A percentile compares a stretch with the other conserved stretches of the same genome.
phyloP scores from a whole-genome alignment of 2,888 invertebrate species.

The Linyphia triangularis region DNA sequence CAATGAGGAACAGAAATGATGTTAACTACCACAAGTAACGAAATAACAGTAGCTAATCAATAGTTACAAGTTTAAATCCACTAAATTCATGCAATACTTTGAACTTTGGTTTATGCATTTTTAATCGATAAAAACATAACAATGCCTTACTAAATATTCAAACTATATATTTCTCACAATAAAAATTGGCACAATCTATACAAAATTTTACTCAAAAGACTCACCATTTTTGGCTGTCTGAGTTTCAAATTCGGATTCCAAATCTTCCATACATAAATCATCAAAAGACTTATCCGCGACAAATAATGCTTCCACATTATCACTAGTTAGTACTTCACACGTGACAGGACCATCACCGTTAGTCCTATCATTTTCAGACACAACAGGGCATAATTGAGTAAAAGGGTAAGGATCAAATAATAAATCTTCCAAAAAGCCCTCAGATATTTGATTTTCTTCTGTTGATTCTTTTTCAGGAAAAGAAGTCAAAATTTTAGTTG shows the following conservation, averaged over 20 bases:
- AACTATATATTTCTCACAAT: no score
- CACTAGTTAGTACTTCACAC: not conserved
- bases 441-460: not conserved
- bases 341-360: not conserved
- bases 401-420: slow-evolving; percentile 24
- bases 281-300: slow-evolving; percentile 31
- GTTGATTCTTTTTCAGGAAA: not conserved
- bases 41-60: no score
- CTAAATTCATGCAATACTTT: no score
- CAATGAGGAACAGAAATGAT: no score
- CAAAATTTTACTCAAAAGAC: not conserved
- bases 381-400: not conserved
- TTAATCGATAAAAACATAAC: no score
- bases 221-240: slow-evolving; percentile 4
- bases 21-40: no score
- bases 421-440: slow-evolving; percentile 10
- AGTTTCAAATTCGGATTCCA: slow-evolving; percentile 2
- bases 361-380: not conserved
- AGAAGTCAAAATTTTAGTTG: not conserved
- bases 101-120: no score
- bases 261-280: slow-evolving; percentile 28
- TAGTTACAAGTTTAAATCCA: no score
- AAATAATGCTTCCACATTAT: not conserved
- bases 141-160: no score
- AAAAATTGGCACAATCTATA: not conserved